A percentile compares a stretch with the other conserved stretches of the same genome.
These are phyloP conservation scores for Silurus lanzhouensis DNA, from an alignment of 2,797 vertebrate species.

Conservation along the genomic window DNA sequence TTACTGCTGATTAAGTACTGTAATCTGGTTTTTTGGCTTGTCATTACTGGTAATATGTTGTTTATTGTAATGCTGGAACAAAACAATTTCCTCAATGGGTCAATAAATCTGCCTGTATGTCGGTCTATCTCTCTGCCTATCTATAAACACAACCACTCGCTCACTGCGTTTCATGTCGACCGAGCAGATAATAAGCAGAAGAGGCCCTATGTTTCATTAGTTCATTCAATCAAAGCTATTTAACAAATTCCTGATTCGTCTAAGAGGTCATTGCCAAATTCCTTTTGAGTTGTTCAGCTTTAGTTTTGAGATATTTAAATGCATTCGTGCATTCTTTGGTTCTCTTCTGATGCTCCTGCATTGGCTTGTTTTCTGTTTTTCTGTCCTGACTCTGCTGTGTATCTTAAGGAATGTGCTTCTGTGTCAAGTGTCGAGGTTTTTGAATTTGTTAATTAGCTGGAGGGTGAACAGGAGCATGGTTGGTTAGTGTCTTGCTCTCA, in stretches of 20 bases:
- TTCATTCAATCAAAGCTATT: not conserved
- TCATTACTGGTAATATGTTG: not conserved
- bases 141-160: not conserved
- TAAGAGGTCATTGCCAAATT: not conserved
- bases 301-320: not conserved
- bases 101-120: not conserved
- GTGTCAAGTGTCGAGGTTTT: slow-evolving; percentile 36
- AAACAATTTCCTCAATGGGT: not conserved
- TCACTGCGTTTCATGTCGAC: not conserved
- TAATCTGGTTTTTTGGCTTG: not conserved
- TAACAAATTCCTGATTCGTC: not conserved
- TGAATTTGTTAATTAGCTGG: slow-evolving; percentile 45
- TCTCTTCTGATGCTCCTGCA: not conserved
- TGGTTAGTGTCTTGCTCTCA: slow-evolving; percentile 40
- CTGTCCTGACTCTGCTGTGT: not conserved
- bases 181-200: not conserved
- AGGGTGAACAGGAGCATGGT: slow-evolving; percentile 2
- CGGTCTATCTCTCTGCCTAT: not conserved
- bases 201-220: too few relatives aligned
- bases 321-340: not conserved
- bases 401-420: slow-evolving; percentile 13
- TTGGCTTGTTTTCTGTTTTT: not conserved
- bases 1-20: not conserved
- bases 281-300: not conserved
- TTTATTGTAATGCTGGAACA: slow-evolving; percentile 1